Percentiles rank a stretch among this genome's conserved stretches.
Evolutionary conservation across 1,140 invertebrate species (phyloP).

Genomic region (Drosophila seguyi): DNA sequence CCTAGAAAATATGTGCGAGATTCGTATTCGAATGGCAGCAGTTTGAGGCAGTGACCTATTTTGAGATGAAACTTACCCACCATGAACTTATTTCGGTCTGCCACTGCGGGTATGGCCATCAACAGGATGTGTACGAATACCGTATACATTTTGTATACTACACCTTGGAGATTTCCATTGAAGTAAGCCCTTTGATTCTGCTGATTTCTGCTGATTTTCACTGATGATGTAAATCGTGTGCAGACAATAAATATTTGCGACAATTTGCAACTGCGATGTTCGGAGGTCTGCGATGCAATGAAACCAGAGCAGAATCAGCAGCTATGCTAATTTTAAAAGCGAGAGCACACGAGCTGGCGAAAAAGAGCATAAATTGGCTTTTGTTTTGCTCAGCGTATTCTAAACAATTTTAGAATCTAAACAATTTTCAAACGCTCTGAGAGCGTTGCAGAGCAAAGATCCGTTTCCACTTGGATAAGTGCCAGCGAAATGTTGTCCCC

Average conservation of each 20-base stretch:
- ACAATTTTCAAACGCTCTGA: conserved; percentile 35
- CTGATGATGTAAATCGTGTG: conserved; percentile 72
- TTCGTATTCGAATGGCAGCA: conserved; percentile 5
- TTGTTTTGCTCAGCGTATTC: conserved; percentile 79
- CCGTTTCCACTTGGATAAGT: conserved; percentile 10
- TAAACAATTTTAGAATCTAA: conserved; percentile 69
- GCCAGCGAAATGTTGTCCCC: conserved; percentile 14
- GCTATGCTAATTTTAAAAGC: conserved; percentile 73
- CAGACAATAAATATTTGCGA: background rate
- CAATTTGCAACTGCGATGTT: conserved; percentile 48
- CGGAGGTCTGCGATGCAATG: conserved; percentile 60
- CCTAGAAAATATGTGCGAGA: conserved; percentile 61
- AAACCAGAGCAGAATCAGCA: conserved; percentile 37
- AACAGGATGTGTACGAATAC: conserved; percentile 28
- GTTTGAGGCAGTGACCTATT: conserved; percentile 56
- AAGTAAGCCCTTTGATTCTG: background rate
- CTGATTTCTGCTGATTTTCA: conserved; percentile 7
- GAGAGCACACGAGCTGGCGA: conserved; percentile 3
- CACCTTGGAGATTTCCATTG: conserved; percentile 20
- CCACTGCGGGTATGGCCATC: conserved; percentile 21
- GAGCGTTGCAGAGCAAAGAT: background rate
- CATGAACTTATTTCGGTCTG: conserved; percentile 63
- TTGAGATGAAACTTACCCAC: conserved; percentile 66
- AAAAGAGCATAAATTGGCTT: conserved; percentile 43
- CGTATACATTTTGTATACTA: conserved; percentile 40